Evolutionary conservation across 2,888 invertebrate genomes (phyloP).

Genomic region (Eristalis intricaria): DNA sequence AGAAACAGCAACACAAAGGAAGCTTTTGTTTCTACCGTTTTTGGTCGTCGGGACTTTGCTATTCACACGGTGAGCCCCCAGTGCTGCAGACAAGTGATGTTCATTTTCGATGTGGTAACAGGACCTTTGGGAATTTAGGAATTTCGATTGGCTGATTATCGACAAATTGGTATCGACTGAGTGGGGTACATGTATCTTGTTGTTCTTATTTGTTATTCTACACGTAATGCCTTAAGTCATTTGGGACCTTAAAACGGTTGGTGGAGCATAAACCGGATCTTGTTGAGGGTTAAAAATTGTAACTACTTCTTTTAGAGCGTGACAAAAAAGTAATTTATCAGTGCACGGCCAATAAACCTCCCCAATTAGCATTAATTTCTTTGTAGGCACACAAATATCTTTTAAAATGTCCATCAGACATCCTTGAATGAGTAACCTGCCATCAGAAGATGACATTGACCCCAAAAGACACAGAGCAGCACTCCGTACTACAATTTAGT

Average conservation of each 20-base stretch:
- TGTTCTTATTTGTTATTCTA: constrained; percentile 53
- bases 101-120: constrained; percentile 53
- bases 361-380: too few relatives aligned
- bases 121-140: constrained; percentile 60
- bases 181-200: background rate
- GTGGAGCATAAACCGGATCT: background rate
- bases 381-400: too few relatives aligned
- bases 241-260: constrained; percentile 5
- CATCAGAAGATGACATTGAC: background rate
- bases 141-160: constrained; percentile 67
- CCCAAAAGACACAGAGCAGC: too few relatives aligned
- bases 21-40: constrained; percentile 22
- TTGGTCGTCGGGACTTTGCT: constrained; percentile 35
- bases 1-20: constrained; percentile 46
- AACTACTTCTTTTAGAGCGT: background rate
- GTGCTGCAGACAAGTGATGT: constrained; percentile 48
- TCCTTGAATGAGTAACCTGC: too few relatives aligned
- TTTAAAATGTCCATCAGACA: too few relatives aligned
- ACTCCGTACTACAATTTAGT: too few relatives aligned
- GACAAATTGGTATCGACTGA: constrained; percentile 36
- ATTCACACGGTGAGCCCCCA: constrained; percentile 35
- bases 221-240: constrained; percentile 33
- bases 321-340: background rate
- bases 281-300: constrained; percentile 8
- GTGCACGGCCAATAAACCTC: background rate